These are phyloP conservation scores for Archilochus colubris DNA, from an alignment of 2,113 vertebrate species.

Conservation along the genomic window DNA sequence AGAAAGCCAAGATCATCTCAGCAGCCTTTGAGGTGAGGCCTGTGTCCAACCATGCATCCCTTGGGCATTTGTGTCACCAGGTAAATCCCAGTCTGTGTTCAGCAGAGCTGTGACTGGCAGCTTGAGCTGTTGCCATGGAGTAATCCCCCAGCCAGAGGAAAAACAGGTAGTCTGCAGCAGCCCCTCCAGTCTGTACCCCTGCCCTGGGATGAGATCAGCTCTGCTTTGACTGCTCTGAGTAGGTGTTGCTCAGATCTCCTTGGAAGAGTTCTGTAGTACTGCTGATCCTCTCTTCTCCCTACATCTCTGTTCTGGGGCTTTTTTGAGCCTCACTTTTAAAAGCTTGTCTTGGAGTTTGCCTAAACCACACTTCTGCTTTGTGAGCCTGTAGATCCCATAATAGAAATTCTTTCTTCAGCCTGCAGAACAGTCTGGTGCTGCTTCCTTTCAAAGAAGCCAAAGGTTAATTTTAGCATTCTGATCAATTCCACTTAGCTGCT, in stretches of 20 bases:
- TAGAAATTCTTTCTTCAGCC: neutral
- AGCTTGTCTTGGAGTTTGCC: neutral
- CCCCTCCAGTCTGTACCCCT: neutral
- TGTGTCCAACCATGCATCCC: rapidly evolving
- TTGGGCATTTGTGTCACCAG: neutral
- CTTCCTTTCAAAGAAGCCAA: neutral
- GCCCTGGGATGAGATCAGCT: neutral
- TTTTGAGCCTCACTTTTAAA: neutral
- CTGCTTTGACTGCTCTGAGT: neutral
- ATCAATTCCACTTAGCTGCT: neutral
- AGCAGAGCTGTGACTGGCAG: neutral
- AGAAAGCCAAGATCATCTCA: conserved; percentile 97
- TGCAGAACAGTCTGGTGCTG: neutral
- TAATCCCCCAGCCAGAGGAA: neutral
- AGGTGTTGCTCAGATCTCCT: neutral
- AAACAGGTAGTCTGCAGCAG: neutral
- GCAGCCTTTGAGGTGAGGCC: conserved; percentile 93
- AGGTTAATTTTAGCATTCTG: neutral
- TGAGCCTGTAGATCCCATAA: neutral
- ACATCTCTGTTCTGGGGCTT: neutral
- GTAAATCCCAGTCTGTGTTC: neutral
- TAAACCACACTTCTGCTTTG: neutral
- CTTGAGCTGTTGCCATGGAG: neutral
- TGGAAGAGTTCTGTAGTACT: neutral
- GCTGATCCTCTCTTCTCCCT: neutral